Conservation (phyloP, 1,140 invertebrate species). For the Megalopta genalis region DNA sequence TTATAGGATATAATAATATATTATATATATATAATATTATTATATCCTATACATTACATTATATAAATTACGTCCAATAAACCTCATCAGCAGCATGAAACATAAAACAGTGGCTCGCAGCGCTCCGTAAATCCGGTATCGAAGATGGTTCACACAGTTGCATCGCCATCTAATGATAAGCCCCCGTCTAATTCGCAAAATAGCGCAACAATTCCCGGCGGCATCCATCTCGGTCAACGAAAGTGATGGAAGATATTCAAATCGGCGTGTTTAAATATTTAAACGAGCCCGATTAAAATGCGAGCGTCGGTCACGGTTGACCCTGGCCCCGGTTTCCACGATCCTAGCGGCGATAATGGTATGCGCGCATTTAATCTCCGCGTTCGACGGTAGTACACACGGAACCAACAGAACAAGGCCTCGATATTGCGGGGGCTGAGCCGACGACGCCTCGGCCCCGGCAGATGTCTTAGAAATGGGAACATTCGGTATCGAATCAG, state of each 20-base stretch:
- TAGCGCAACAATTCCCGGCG: no score
- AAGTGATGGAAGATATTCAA: neutral
- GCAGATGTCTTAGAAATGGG: slow-evolving; percentile 37
- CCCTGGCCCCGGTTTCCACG: neutral
- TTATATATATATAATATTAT: no score
- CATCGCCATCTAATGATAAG: no score
- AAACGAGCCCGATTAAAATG: neutral
- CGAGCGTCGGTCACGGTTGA: neutral
- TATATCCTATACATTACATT: no score
- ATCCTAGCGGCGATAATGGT: neutral
- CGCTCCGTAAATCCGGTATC: no score
- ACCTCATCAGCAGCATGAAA: no score
- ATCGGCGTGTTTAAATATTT: neutral
- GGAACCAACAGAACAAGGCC: neutral
- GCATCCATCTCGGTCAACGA: no score
- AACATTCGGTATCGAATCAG: slow-evolving; percentile 30
- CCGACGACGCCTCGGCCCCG: neutral
- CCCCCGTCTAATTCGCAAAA: no score
- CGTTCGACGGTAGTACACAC: neutral
- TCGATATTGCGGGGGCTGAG: slow-evolving; percentile 5
- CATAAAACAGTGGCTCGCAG: no score
- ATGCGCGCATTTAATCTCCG: neutral
- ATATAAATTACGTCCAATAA: no score
- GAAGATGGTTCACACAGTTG: no score
- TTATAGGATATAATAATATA: no score